Percentiles rank a stretch among this genome's conserved stretches.
These are phyloP conservation scores for Helicoverpa zea DNA, from an alignment of 1,140 invertebrate genomes.

Conservation along the genomic window DNA sequence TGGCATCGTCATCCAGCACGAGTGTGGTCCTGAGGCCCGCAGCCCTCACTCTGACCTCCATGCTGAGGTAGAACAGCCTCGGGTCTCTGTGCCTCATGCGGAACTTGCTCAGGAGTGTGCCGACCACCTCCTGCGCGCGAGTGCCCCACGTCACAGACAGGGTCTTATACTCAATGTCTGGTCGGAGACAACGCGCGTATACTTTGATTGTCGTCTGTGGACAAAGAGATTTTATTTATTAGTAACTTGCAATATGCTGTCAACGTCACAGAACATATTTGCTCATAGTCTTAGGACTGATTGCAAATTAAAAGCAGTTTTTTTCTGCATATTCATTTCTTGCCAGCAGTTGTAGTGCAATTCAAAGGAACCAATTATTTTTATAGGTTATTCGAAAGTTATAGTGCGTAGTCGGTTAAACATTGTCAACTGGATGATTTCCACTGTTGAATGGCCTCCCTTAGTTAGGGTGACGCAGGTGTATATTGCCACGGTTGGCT, in stretches of 20 bases:
- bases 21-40: conserved; percentile 94
- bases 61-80: conserved; percentile 96
- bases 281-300: too few species aligned
- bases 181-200: conserved; percentile 94
- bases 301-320: too few species aligned
- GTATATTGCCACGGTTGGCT: not conserved
- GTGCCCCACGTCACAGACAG: conserved; percentile 95
- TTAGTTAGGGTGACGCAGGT: conserved; percentile 7
- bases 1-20: conserved; percentile 94
- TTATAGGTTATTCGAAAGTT: too few species aligned
- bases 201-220: conserved; percentile 96
- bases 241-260: not conserved
- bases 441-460: conserved; percentile 21
- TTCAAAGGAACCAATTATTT: too few species aligned
- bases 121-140: conserved; percentile 94
- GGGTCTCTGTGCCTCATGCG: conserved; percentile 97
- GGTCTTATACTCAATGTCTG: conserved; percentile 98
- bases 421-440: conserved; percentile 14
- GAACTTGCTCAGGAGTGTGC: conserved; percentile 95
- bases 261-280: too few species aligned
- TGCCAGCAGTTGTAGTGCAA: too few species aligned
- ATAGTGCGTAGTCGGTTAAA: not conserved
- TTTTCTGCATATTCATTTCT: too few species aligned
- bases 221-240: conserved; percentile 51
- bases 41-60: conserved; percentile 95